Conservation (phyloP, 53 echinoderm and acorn worm species). For the Paracentrotus lividus region DNA sequence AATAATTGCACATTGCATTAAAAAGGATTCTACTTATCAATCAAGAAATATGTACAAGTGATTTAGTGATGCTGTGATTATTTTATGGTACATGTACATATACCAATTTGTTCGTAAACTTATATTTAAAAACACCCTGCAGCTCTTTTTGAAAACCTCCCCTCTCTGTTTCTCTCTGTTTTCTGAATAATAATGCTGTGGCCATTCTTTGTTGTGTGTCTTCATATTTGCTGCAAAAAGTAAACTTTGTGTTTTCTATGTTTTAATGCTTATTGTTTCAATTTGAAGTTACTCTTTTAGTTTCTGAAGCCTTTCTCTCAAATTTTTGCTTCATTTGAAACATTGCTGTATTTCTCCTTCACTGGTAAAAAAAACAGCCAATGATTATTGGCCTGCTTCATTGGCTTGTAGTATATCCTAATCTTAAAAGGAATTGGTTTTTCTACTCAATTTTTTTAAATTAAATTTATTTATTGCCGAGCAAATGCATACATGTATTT, state of each 20-base stretch:
- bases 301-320: not conserved
- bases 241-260: not conserved
- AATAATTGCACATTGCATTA: not conserved
- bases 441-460: no score
- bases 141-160: not conserved
- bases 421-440: no score
- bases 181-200: no score
- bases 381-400: no score
- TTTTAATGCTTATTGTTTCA: not conserved
- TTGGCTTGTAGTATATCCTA: no score
- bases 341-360: not conserved
- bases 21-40: not conserved
- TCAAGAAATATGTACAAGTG: not conserved
- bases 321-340: not conserved
- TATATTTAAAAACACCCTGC: not conserved
- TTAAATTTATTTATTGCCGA: no score
- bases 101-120: no score
- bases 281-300: not conserved
- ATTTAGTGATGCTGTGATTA: not conserved
- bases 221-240: not conserved
- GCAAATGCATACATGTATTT: no score
- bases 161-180: not conserved
- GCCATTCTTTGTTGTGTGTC: no score
- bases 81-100: no score
- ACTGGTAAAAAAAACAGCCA: not conserved